Evolutionary conservation across 2,888 invertebrate species (phyloP).

Genomic region (Drosophila flavopinicola): DNA sequence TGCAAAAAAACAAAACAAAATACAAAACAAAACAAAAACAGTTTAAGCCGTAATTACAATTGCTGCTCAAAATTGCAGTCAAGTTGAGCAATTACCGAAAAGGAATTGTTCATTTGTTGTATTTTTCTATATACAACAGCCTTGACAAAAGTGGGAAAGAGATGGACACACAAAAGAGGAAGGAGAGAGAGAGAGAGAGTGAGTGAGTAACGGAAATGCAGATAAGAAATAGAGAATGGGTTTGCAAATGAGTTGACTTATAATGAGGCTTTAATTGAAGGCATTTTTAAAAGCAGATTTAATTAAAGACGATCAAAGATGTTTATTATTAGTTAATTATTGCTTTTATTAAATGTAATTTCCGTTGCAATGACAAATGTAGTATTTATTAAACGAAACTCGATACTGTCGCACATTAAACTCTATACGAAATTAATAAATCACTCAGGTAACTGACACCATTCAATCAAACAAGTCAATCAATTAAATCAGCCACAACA

Average conservation of each 20-base stretch:
- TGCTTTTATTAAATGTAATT: too few relatives aligned
- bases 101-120: conserved; percentile 52
- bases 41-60: conserved; percentile 49
- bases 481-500: conserved; percentile 38
- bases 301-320: too few relatives aligned
- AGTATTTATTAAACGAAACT: background rate
- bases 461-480: conserved; percentile 47
- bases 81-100: conserved; percentile 60
- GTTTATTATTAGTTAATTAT: too few relatives aligned
- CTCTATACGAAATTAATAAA: conserved; percentile 32
- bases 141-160: conserved; percentile 23
- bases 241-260: background rate
- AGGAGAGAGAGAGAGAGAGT: background rate
- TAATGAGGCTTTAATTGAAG: too few relatives aligned
- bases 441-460: conserved; percentile 28
- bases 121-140: conserved; percentile 26
- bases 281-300: too few relatives aligned
- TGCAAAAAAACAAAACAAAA: conserved; percentile 10
- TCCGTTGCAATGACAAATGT: background rate
- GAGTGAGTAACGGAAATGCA: background rate
- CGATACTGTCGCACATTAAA: conserved; percentile 31
- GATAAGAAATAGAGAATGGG: background rate
- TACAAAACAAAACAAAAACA: conserved; percentile 11
- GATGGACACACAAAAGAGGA: background rate
- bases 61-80: conserved; percentile 58